A percentile compares a stretch with the other conserved stretches of the same genome.
Evolutionary conservation across 2,797 vertebrate genomes (phyloP).

Genomic region (Enteromius afrohamiltoni): DNA sequence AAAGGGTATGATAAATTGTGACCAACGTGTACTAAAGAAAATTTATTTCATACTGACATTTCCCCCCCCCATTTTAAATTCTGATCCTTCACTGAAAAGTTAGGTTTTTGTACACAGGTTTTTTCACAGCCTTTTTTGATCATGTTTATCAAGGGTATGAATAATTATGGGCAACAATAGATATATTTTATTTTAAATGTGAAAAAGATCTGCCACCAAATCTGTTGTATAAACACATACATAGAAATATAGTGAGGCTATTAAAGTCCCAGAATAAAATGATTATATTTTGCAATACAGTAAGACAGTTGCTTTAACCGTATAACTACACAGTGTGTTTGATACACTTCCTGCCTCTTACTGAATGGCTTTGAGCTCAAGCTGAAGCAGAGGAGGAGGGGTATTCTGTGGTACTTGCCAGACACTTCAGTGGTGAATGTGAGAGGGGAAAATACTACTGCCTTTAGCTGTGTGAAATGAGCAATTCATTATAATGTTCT

Average conservation of each 20-base stretch:
- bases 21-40: too few relatives aligned
- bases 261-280: background rate
- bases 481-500: conserved; percentile 36
- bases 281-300: background rate
- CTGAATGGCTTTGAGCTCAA: background rate
- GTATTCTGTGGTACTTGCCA: conserved; percentile 43
- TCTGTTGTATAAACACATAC: background rate
- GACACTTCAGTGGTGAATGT: conserved; percentile 18
- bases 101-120: too few relatives aligned
- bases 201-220: background rate
- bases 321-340: background rate
- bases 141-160: too few relatives aligned
- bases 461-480: conserved; percentile 5
- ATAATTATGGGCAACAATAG: too few relatives aligned
- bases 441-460: conserved; percentile 21
- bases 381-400: background rate
- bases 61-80: too few relatives aligned
- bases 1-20: background rate
- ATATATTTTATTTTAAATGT: too few relatives aligned
- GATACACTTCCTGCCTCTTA: conserved; percentile 6
- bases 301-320: background rate
- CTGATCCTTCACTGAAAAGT: too few relatives aligned
- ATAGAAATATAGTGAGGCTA: background rate
- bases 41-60: too few relatives aligned
- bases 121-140: background rate